Conservation (phyloP, 1,140 invertebrate genomes). For the Tetragnatha versicolor region DNA sequence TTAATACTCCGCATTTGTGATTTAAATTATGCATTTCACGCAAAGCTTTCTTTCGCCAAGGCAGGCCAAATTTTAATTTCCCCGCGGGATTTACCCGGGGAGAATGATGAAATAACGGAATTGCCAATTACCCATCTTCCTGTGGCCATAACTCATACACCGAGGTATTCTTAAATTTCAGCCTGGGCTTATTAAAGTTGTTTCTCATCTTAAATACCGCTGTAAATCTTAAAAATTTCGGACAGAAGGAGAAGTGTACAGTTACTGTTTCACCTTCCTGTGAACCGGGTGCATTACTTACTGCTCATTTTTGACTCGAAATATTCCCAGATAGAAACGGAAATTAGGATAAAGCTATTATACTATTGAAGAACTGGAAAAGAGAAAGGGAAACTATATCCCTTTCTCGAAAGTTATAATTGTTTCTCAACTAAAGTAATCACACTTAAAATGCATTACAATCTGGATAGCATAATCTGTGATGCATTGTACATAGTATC, state of each 20-base stretch:
- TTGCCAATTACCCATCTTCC: constrained; percentile 33
- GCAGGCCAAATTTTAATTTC: constrained; percentile 26
- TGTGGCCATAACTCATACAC: constrained; percentile 24
- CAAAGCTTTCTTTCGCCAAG: neutral
- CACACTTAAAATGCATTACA: no score
- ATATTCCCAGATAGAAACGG: no score
- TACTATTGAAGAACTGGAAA: no score
- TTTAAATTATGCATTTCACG: constrained; percentile 35
- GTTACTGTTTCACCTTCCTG: neutral
- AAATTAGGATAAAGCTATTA: no score
- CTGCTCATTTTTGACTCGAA: no score
- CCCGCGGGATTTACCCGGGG: constrained; percentile 11
- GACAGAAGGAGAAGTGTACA: neutral
- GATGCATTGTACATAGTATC: no score
- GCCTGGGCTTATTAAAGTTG: constrained; percentile 20
- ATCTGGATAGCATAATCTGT: no score
- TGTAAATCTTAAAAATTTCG: constrained; percentile 25
- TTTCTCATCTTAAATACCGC: constrained; percentile 19
- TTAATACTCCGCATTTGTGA: constrained; percentile 15
- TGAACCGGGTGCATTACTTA: neutral
- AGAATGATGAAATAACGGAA: constrained; percentile 38
- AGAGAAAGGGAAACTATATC: no score
- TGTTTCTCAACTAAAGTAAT: no score
- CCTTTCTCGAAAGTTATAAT: no score
- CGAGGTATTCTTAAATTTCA: constrained; percentile 36